Evolutionary conservation across 1,140 invertebrate species (phyloP), one percentile per base, ranked within the genome.

Genomic region (Hestina assimilis): DNA sequence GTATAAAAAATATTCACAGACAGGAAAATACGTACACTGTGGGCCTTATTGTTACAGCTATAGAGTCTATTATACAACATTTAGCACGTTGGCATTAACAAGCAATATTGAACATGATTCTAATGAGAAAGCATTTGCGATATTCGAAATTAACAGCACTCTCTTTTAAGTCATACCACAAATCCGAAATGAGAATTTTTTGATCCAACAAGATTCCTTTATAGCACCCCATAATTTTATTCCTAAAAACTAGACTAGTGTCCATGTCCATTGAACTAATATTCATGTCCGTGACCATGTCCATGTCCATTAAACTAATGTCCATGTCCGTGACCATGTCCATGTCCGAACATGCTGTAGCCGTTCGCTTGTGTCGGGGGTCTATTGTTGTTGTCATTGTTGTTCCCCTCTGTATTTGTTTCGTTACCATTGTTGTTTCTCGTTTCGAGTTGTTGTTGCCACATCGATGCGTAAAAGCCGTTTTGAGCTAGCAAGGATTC

Each of bases 391-490:
- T 66, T 52, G 15, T 59, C 58, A 19, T 69, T 72, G 53, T 66
- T 73, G 48, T 73, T 70, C 15, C 69, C 66, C n/a, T 77, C 72
- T 0, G 45, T 59, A 9, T 53, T 66, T 7, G 54, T 59, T 31
- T 62, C 60, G 33, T 72, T 61, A 9, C 28, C 33, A n/a, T 29
- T 50, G 12, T 46, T 52, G 12, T 79, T 81, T 33, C 70, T 57
- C 20, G 92, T 94, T 67, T 93, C 92, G 0, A 94, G 77, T 69
- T 97, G 96, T 63, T 96, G 93, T 52, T 94, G 91, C 96, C 96
- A 97, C 96, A 97, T 97, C n/a, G 92, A 90, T 7, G 93, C 90
- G 88, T 97, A 97, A 46, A 93, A 75, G 4, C 94, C 95, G 55
- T 90, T 91, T 14, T 88, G 76, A 0, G 89, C 88, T 54, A 97